Conservation (phyloP, 2,797 vertebrate species). For the Loriculus beryllinus region DNA sequence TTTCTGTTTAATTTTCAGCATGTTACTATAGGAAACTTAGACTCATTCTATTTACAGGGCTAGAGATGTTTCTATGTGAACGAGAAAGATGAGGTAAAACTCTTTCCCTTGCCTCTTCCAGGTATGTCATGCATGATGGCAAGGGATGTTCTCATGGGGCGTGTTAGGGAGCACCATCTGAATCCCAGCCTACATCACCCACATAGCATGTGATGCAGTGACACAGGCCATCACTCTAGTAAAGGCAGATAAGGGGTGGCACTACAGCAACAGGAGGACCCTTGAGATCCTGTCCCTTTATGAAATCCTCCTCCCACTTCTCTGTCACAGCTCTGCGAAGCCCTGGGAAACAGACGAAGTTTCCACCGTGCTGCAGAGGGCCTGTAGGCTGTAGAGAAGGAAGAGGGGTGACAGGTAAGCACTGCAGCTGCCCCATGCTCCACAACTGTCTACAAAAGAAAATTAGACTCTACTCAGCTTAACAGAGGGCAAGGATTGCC, state of each 20-base stretch:
- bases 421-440: accelerated
- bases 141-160: background rate
- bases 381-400: background rate
- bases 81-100: background rate
- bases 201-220: accelerated
- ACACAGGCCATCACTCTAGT: background rate
- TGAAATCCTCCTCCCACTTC: background rate
- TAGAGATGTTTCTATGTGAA: background rate
- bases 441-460: background rate
- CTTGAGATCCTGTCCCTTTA: background rate
- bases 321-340: background rate
- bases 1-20: background rate
- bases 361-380: background rate
- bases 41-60: background rate
- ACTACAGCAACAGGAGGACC: background rate
- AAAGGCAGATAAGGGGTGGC: background rate
- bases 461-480: background rate
- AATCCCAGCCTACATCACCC: background rate
- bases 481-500: background rate
- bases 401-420: background rate
- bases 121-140: accelerated
- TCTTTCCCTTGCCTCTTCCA: background rate
- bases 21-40: background rate
- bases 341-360: background rate
- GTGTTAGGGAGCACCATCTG: background rate